Conservation (phyloP, 2,888 invertebrate genomes). For the Morpho achilles region DNA sequence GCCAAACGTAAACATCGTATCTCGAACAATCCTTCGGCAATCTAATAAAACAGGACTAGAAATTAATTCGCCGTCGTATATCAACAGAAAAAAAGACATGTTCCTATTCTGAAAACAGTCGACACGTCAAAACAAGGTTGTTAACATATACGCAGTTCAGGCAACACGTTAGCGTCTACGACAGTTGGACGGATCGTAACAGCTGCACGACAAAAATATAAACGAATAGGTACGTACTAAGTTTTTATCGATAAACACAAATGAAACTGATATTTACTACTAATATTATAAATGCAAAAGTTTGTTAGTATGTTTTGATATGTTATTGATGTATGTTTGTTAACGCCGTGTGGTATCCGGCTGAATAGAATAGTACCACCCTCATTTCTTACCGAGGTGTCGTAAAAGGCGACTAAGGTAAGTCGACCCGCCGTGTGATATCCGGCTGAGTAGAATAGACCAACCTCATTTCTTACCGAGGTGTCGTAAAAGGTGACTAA, state of each 20-base stretch:
- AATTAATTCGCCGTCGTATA: slow-evolving; percentile 26
- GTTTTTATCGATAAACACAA: slow-evolving; percentile 1
- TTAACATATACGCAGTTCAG: slow-evolving; percentile 57
- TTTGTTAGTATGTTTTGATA: no score
- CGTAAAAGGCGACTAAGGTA: no score
- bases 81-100: slow-evolving; percentile 29
- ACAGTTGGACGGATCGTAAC: slow-evolving; percentile 49
- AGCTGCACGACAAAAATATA: slow-evolving; percentile 70
- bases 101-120: slow-evolving; percentile 56
- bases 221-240: slow-evolving; percentile 36
- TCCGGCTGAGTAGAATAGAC: no score
- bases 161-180: slow-evolving; percentile 38
- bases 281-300: no score
- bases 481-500: no score
- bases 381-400: no score
- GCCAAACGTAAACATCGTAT: neutral
- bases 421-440: no score
- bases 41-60: slow-evolving; percentile 10
- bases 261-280: no score
- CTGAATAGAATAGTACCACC: no score
- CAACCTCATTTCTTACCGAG: no score
- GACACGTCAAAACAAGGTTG: slow-evolving; percentile 72
- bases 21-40: slow-evolving; percentile 7
- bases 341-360: no score
- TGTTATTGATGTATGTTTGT: no score